phyloP scores from a whole-genome alignment of 1,140 invertebrate genomes.

The Trinorchestia longiramus region DNA sequence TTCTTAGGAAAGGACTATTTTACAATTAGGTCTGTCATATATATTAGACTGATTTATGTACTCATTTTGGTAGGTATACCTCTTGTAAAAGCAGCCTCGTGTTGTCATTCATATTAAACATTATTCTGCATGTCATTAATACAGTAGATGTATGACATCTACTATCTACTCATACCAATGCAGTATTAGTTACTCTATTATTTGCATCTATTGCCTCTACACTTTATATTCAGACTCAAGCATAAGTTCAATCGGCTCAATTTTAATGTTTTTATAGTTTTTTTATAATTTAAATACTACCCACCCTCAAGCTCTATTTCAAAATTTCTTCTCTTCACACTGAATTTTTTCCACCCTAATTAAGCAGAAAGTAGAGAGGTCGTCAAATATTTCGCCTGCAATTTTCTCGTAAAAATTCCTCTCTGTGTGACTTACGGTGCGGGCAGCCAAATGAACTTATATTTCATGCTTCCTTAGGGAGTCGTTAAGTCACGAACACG shows the following conservation, averaged over 20 bases:
- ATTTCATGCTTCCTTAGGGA: constrained; percentile 16
- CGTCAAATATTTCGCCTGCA: background rate
- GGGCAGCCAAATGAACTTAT: constrained; percentile 9
- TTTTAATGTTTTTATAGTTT: background rate
- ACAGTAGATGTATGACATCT: no score
- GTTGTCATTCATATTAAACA: no score
- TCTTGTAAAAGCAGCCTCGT: no score
- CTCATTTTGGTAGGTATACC: no score
- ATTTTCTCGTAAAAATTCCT: background rate
- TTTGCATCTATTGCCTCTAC: background rate
- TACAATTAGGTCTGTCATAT: no score
- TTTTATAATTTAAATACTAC: background rate
- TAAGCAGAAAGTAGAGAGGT: background rate
- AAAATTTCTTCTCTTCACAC: background rate
- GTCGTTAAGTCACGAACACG: background rate
- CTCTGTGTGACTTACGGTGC: background rate
- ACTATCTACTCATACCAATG: no score
- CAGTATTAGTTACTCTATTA: no score
- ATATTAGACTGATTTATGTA: no score
- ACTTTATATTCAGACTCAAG: background rate
- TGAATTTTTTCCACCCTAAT: background rate
- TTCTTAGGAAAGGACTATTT: no score
- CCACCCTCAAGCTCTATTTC: no score
- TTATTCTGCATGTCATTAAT: no score
- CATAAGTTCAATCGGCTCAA: background rate